Evolutionary conservation across 64 coral and sea anemone genomes (phyloP).

Genomic region (Montipora sp.): DNA sequence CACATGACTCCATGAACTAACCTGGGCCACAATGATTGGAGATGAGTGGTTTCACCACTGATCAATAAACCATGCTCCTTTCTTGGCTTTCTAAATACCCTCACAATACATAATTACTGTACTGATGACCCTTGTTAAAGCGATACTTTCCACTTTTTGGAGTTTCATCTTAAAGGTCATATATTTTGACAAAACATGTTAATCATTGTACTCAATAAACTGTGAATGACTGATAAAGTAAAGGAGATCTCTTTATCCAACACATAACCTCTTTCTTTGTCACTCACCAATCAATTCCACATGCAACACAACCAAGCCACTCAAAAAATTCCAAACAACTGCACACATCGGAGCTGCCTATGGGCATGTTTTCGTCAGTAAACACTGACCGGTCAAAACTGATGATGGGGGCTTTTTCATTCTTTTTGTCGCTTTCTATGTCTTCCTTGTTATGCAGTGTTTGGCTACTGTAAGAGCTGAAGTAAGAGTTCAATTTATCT

Average conservation of each 20-base stretch:
- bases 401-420: constrained; percentile 58
- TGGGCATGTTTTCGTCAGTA: constrained; percentile 42
- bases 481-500: constrained; percentile 65
- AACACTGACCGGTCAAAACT: constrained; percentile 26
- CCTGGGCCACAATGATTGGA: too few relatives aligned
- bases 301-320: constrained; percentile 89
- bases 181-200: too few relatives aligned
- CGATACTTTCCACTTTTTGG: too few relatives aligned
- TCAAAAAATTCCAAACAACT: constrained; percentile 73
- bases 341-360: constrained; percentile 52
- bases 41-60: too few relatives aligned
- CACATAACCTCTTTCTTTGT: background rate
- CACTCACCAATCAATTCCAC: constrained; percentile 91
- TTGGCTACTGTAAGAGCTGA: constrained; percentile 52
- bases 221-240: background rate
- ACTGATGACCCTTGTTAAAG: too few relatives aligned
- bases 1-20: too few relatives aligned
- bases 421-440: constrained; percentile 10
- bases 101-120: too few relatives aligned
- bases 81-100: too few relatives aligned
- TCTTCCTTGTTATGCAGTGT: constrained; percentile 32
- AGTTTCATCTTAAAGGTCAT: too few relatives aligned
- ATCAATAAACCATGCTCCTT: too few relatives aligned
- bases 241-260: background rate
- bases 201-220: too few relatives aligned